A percentile compares a stretch with the other conserved stretches of the same genome.
Evolutionary conservation across 2,888 invertebrate species (phyloP).

Genomic region (Drosophila peninsularis): DNA sequence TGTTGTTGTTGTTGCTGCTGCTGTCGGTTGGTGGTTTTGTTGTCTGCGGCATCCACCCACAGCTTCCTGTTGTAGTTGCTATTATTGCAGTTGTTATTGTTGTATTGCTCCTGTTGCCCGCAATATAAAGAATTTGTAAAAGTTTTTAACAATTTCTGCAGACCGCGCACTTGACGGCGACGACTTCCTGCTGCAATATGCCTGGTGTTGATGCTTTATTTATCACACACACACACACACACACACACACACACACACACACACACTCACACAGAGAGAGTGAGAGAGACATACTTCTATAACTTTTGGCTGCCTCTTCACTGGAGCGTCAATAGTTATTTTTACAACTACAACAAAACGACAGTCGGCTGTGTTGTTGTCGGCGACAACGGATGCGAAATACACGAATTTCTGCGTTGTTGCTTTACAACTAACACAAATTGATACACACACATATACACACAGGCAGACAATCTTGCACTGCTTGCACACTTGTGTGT

Average conservation of each 20-base stretch:
- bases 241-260: not conserved
- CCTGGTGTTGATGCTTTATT: constrained; percentile 78
- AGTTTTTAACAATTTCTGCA: constrained; percentile 73
- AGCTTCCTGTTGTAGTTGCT: constrained; percentile 67
- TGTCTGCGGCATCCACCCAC: constrained; percentile 68
- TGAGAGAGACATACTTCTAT: constrained; percentile 28
- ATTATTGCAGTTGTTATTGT: constrained; percentile 69
- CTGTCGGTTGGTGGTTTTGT: constrained; percentile 58
- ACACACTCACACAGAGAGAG: not conserved
- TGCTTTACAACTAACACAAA: constrained; percentile 49
- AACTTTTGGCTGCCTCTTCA: constrained; percentile 65
- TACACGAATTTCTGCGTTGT: constrained; percentile 70
- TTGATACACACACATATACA: constrained; percentile 4
- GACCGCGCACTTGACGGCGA: constrained; percentile 75
- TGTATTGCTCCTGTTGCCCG: constrained; percentile 52
- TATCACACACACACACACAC: constrained; percentile 29
- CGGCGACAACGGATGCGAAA: constrained; percentile 64
- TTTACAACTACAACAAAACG: constrained; percentile 49
- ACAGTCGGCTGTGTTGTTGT: constrained; percentile 38
- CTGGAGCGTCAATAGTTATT: constrained; percentile 76
- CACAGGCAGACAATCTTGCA: not conserved
- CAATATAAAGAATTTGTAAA: constrained; percentile 74
- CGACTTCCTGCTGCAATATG: constrained; percentile 74
- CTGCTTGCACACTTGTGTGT: not conserved
- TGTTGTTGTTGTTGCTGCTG: constrained; percentile 37